A percentile compares a stretch with the other conserved stretches of the same genome.
Evolutionary conservation across 2,113 vertebrate species (phyloP).

Genomic region (Suncus etruscus): DNA sequence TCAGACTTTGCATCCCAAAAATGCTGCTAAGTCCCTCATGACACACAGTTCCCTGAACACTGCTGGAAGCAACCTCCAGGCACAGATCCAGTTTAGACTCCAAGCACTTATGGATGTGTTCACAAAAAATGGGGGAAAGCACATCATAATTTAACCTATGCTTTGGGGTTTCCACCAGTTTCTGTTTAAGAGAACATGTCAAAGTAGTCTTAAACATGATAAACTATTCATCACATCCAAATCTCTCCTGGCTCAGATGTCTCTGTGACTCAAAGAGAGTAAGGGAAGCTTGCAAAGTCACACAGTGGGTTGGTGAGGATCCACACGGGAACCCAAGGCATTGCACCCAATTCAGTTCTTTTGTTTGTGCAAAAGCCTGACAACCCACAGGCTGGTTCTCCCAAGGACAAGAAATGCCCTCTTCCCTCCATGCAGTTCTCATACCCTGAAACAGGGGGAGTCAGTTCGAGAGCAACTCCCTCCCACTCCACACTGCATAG

Average conservation of each 20-base stretch:
- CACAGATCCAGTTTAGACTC: too few relatives aligned
- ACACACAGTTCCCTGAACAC: too few relatives aligned
- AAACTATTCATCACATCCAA: conserved; percentile 50
- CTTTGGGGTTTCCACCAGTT: background rate
- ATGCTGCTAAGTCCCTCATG: too few relatives aligned
- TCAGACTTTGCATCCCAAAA: too few relatives aligned
- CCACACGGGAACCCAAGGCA: background rate
- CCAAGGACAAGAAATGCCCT: background rate
- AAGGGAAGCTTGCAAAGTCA: background rate
- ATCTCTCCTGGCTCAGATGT: background rate
- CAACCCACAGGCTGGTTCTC: background rate
- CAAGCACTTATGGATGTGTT: too few relatives aligned
- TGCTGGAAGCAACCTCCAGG: too few relatives aligned
- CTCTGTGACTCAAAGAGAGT: background rate
- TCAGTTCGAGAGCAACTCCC: conserved; percentile 10
- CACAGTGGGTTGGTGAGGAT: background rate
- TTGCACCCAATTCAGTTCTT: background rate
- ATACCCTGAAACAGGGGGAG: background rate
- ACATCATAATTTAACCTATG: too few relatives aligned
- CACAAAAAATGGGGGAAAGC: too few relatives aligned
- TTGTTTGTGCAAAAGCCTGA: background rate
- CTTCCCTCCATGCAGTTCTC: background rate
- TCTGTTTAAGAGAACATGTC: background rate
- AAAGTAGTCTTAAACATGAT: conserved; percentile 11
- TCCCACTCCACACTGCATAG: conserved; percentile 28